Conservation (phyloP, 2,113 vertebrate genomes). For the Neomonachus schauinslandi region DNA sequence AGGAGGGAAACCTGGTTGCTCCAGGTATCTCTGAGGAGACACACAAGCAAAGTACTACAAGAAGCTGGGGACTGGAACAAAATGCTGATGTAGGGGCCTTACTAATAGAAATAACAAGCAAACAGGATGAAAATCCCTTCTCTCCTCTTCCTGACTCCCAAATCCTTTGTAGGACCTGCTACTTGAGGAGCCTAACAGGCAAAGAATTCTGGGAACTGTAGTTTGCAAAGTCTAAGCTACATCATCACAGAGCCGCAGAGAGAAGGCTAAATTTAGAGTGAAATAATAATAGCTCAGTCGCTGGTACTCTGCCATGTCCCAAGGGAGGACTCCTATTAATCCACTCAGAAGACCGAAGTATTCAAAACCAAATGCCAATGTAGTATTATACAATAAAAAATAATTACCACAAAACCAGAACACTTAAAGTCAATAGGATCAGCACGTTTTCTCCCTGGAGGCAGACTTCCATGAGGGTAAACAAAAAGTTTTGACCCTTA, state of each 20-base stretch:
- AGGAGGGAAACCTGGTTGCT: background rate
- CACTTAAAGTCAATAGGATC: background rate
- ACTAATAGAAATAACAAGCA: background rate
- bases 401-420: background rate
- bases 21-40: background rate
- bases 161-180: background rate
- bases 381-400: background rate
- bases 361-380: background rate
- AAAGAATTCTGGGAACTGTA: background rate
- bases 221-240: background rate
- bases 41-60: slow-evolving; percentile 5
- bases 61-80: background rate
- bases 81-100: background rate
- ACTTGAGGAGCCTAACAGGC: background rate
- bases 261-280: background rate
- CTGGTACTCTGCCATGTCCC: background rate
- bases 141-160: background rate
- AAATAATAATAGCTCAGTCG: background rate
- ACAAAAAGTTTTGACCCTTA: background rate
- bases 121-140: background rate
- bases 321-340: background rate
- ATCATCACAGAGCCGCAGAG: background rate
- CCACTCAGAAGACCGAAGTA: background rate
- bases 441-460: background rate
- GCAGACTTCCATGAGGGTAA: background rate